Evolutionary conservation across 2,888 invertebrate genomes (phyloP), one percentile per base, ranked within the genome.

Genomic region (Ceriagrion tenellum): DNA sequence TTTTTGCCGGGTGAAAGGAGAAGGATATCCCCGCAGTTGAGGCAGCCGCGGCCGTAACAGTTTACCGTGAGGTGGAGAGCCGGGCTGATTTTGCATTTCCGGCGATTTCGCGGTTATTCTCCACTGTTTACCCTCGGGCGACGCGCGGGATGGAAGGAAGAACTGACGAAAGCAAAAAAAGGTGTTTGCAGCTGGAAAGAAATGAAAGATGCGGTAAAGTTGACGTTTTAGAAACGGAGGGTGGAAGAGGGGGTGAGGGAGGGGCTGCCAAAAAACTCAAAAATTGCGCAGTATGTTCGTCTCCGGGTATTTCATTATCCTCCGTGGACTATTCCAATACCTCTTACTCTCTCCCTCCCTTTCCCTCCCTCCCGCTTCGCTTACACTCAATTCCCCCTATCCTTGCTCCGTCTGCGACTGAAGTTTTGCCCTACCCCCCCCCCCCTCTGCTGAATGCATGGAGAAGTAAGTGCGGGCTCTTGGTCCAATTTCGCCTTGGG

Each of bases 81-180:
- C 13, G 16, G 59, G 20, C n/a, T n/a, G 35, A 13, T n/a, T 81
- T n/a, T 81, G 81, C 26, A 30, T 81, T 81, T 30, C 81, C 81
- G 81, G 81, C 35, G 81, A 81, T 81, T 81, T 81, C 81, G 30
- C 30, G 81, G 35, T 35, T 81, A 81, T 35, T 81, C 81, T 81
- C 35, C 35, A 35, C 26, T 81, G 30, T 81, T 81, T 81, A 81
- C 81, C 81, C 81, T 35, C 81, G 81, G 30, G 81, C 26, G 69
- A 59, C 23, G 81, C 81, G 81, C 30, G 35, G 2, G 59, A 59
- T 8, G 59, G 81, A 35, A n/a, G 30, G 18, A 26, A 8, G 13
- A n/a, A 18, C 81, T 81, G 8, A 20, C 26, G 69, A 81, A 35
- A 81, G 16, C 13, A 35, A 81, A 59, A 26, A 26, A 13, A 81